Conservation (phyloP, 2,888 invertebrate genomes). For the Peribatodes rhomboidaria region DNA sequence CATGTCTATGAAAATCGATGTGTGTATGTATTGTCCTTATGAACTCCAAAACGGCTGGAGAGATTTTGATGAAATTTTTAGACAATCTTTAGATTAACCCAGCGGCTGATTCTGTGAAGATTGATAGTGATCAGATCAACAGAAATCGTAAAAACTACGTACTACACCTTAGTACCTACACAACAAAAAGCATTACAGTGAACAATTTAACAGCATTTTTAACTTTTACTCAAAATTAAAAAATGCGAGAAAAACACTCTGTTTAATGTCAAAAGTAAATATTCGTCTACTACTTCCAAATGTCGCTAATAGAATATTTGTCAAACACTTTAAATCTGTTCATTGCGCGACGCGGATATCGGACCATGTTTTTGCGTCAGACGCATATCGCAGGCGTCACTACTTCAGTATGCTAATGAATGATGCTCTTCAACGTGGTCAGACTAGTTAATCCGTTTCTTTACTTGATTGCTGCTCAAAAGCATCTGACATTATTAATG, state of each 20-base stretch:
- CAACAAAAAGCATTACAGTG: too few relatives aligned
- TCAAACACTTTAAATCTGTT: conserved; percentile 12
- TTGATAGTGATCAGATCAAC: too few relatives aligned
- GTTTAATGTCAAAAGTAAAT: conserved; percentile 3
- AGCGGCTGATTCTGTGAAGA: too few relatives aligned
- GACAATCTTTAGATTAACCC: too few relatives aligned
- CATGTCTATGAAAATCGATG: too few relatives aligned
- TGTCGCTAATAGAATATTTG: conserved; percentile 28
- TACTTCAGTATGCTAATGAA: conserved; percentile 2
- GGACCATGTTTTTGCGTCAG: conserved; percentile 9
- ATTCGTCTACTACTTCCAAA: conserved; percentile 2
- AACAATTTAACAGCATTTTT: background rate
- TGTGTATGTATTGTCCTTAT: too few relatives aligned
- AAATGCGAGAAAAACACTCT: background rate
- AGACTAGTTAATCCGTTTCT: background rate
- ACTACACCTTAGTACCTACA: too few relatives aligned
- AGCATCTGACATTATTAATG: background rate
- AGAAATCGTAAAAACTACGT: too few relatives aligned
- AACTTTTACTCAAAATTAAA: background rate
- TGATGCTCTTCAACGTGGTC: background rate
- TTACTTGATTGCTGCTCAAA: background rate
- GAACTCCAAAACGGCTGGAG: too few relatives aligned
- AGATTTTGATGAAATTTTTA: too few relatives aligned
- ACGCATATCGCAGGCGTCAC: conserved; percentile 7
- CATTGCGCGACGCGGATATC: conserved; percentile 15